phyloP scores from a whole-genome alignment of 2,113 vertebrate genomes.

The Perca schrenkii region DNA sequence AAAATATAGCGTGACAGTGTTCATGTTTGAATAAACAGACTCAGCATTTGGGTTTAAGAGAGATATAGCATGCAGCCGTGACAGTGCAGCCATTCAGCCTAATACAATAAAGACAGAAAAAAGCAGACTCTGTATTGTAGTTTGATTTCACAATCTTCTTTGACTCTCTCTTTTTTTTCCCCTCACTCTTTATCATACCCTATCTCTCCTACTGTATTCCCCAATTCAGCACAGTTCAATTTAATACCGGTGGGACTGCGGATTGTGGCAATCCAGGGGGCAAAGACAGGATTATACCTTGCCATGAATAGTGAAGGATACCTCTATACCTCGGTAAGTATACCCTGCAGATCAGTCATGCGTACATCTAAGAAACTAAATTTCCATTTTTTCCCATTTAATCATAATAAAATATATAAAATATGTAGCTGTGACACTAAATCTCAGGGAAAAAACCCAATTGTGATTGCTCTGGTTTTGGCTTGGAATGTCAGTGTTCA shows the following conservation, averaged over 20 bases:
- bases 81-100: slow-evolving; percentile 31
- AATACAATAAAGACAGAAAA: slow-evolving; percentile 40
- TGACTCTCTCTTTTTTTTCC: slow-evolving; percentile 36
- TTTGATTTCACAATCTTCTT: slow-evolving; percentile 34
- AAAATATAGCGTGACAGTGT: slow-evolving; percentile 64
- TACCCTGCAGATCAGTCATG: not conserved
- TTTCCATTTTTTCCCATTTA: slow-evolving; percentile 14
- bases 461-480: slow-evolving; percentile 13
- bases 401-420: not conserved
- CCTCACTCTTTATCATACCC: slow-evolving; percentile 32
- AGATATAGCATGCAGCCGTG: slow-evolving; percentile 21
- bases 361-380: not conserved
- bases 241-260: slow-evolving; percentile 98
- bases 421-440: not conserved
- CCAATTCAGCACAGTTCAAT: slow-evolving; percentile 95
- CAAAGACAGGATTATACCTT: slow-evolving; percentile 95
- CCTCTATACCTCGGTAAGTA: slow-evolving; percentile 90
- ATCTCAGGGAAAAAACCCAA: not conserved
- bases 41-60: slow-evolving; percentile 44
- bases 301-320: slow-evolving; percentile 99
- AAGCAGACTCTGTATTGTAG: slow-evolving; percentile 1
- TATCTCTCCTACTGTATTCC: slow-evolving; percentile 65
- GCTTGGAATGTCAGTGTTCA: not conserved
- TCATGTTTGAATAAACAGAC: slow-evolving; percentile 60
- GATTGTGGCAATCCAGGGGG: slow-evolving; percentile 98